Evolutionary conservation across 1,140 invertebrate genomes (phyloP).

Genomic region (Geopemphigus sp.): DNA sequence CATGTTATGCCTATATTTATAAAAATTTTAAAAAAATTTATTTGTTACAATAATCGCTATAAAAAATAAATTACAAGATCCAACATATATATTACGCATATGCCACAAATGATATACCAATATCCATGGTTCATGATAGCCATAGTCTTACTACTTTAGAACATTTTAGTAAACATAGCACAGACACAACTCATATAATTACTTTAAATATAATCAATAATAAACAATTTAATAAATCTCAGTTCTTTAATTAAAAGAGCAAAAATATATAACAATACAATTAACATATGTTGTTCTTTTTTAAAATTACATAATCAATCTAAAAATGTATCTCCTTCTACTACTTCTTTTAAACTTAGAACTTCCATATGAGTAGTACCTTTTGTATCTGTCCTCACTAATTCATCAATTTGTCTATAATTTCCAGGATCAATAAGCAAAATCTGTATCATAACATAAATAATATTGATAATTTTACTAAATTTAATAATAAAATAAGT

Average conservation of each 20-base stretch:
- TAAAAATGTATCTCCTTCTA: slow-evolving; percentile 82
- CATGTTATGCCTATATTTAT: too few species aligned
- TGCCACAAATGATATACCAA: too few species aligned
- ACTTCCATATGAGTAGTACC: slow-evolving; percentile 84
- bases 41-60: too few species aligned
- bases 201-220: neutral
- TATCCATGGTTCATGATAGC: too few species aligned
- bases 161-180: too few species aligned
- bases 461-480: slow-evolving; percentile 45
- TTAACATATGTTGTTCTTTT: too few species aligned
- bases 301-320: too few species aligned
- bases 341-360: slow-evolving; percentile 86
- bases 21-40: too few species aligned
- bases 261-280: slow-evolving; percentile 7
- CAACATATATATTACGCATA: too few species aligned
- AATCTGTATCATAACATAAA: slow-evolving; percentile 59
- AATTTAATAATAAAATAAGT: neutral
- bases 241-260: neutral
- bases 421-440: slow-evolving; percentile 91
- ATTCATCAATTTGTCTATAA: slow-evolving; percentile 81
- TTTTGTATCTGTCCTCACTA: slow-evolving; percentile 81
- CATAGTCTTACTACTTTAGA: too few species aligned
- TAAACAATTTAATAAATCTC: neutral
- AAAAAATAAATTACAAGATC: too few species aligned
- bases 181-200: neutral